phyloP scores from a whole-genome alignment of 1,140 invertebrate species.

The Drosophila asahinai region DNA sequence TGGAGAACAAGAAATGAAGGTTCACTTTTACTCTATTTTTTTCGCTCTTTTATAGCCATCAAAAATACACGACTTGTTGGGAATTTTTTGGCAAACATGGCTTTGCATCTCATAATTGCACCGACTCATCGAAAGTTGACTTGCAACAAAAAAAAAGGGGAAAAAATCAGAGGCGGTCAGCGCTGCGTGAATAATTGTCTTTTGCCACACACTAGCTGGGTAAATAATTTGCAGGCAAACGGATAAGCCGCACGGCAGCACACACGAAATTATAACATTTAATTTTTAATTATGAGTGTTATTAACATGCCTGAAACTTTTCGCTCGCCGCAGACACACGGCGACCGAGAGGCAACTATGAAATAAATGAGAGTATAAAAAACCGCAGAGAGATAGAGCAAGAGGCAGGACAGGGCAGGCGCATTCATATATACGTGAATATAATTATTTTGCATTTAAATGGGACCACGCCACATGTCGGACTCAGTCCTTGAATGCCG shows the following conservation, averaged over 20 bases:
- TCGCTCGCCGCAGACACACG: constrained; percentile 62
- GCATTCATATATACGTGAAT: constrained; percentile 24
- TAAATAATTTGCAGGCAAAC: constrained; percentile 52
- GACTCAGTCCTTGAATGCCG: constrained; percentile 37
- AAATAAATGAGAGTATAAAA: constrained; percentile 64
- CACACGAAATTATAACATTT: constrained; percentile 76
- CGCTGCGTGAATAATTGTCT: constrained; percentile 48
- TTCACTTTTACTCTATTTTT: constrained; percentile 4
- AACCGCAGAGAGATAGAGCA: constrained; percentile 16
- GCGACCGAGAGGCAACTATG: constrained; percentile 42
- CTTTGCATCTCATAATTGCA: constrained; percentile 38
- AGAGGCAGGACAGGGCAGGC: neutral
- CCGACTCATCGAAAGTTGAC: constrained; percentile 44
- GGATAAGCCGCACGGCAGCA: constrained; percentile 65
- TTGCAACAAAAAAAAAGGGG: constrained; percentile 23
- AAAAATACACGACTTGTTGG: constrained; percentile 54
- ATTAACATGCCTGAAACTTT: constrained; percentile 77
- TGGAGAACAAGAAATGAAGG: constrained; percentile 16
- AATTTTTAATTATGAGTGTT: constrained; percentile 81
- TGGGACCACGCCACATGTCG: constrained; percentile 15
- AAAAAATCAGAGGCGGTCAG: constrained; percentile 19
- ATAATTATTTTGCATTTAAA: constrained; percentile 76
- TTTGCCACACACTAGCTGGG: constrained; percentile 35
- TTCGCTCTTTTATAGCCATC: constrained; percentile 2
- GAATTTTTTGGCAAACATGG: constrained; percentile 42